Percentiles rank a stretch among this genome's conserved stretches.
phyloP scores from a whole-genome alignment of 2,113 vertebrate species.

The Apteryx owenii region DNA sequence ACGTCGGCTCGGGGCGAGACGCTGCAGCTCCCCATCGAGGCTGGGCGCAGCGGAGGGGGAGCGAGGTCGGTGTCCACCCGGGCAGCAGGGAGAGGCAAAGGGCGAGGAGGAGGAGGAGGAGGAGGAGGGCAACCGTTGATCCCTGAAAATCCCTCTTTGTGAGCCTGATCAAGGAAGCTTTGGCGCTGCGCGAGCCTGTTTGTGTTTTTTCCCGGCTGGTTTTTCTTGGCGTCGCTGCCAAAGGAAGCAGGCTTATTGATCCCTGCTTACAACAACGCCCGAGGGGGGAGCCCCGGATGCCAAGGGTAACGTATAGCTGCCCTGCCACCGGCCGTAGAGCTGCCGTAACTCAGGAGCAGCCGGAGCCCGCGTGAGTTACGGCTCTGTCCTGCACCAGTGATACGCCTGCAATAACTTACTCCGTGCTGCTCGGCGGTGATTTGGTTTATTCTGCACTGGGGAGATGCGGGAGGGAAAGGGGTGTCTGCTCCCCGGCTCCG shows the following conservation, averaged over 20 bases:
- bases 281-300: neutral
- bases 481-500: neutral
- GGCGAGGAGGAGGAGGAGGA: neutral
- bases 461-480: neutral
- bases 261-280: neutral
- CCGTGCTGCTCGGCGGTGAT: neutral
- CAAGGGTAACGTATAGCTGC: neutral
- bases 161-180: neutral
- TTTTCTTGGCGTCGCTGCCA: neutral
- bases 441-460: constrained; percentile 19
- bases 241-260: neutral
- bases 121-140: neutral
- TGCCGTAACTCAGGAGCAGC: constrained; percentile 17
- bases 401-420: neutral
- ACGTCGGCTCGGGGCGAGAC: neutral
- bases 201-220: neutral
- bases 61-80: neutral
- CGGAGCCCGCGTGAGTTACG: neutral
- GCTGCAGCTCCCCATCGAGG: rapidly evolving
- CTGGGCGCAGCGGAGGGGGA: neutral
- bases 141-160: neutral
- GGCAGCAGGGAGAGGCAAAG: neutral
- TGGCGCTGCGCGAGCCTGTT: neutral
- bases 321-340: neutral
- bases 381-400: neutral